Evolutionary conservation across 92 coral and sea anemone species (phyloP).

Genomic region (Porites rus): DNA sequence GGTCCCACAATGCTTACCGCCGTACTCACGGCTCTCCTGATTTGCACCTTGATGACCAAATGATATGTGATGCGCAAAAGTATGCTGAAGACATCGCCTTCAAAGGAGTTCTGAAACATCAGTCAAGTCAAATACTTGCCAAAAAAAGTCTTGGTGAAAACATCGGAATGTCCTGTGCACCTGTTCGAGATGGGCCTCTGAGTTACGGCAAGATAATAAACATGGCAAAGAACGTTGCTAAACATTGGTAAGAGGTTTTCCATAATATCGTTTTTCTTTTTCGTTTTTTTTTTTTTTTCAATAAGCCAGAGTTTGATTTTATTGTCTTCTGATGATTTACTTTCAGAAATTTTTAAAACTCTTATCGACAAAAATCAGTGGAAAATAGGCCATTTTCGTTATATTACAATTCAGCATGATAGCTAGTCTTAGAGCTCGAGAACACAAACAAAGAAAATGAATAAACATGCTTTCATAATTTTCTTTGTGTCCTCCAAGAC

Average conservation of each 20-base stretch:
- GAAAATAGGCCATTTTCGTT: too few relatives aligned
- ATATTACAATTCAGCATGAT: too few relatives aligned
- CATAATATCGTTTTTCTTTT: background rate
- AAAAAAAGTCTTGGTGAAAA: slow-evolving; percentile 79
- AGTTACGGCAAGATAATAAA: slow-evolving; percentile 13
- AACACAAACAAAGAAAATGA: too few relatives aligned
- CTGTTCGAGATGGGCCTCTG: slow-evolving; percentile 40
- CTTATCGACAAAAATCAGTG: too few relatives aligned
- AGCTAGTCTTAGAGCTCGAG: too few relatives aligned
- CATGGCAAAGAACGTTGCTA: slow-evolving; percentile 68
- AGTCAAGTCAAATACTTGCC: slow-evolving; percentile 51
- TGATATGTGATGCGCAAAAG: slow-evolving; percentile 73
- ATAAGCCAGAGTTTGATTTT: too few relatives aligned
- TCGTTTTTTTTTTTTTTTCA: too few relatives aligned
- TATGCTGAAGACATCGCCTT: slow-evolving; percentile 76
- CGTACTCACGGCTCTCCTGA: slow-evolving; percentile 75
- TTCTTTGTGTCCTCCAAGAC: too few relatives aligned
- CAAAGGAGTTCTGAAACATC: slow-evolving; percentile 71
- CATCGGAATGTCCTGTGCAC: slow-evolving; percentile 84
- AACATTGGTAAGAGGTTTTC: slow-evolving; percentile 73
- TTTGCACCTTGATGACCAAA: slow-evolving; percentile 62
- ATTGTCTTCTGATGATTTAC: too few relatives aligned
- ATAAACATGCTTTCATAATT: too few relatives aligned
- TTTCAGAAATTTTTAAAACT: too few relatives aligned
- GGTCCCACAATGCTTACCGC: slow-evolving; percentile 79